Conservation (phyloP, 92 coral and sea anemone genomes). For the Palythoa caribaeorum region DNA sequence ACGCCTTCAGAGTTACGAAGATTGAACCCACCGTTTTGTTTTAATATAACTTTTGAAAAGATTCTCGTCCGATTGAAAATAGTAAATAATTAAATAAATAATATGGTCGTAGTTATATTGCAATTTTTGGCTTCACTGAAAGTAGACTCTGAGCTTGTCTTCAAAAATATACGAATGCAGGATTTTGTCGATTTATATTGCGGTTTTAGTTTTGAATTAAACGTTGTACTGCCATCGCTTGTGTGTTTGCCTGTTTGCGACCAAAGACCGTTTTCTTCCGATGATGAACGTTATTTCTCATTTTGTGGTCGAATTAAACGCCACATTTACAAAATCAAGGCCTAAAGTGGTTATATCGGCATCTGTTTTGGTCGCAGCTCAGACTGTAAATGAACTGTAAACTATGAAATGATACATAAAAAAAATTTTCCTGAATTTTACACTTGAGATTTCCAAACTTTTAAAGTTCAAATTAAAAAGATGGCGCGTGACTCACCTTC, state of each 20-base stretch:
- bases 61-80: constrained; percentile 8
- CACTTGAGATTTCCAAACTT: background rate
- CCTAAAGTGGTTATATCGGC: background rate
- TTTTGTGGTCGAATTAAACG: constrained; percentile 33
- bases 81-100: background rate
- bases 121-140: constrained; percentile 10
- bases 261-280: constrained; percentile 8
- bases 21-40: background rate
- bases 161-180: background rate
- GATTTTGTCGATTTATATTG: background rate
- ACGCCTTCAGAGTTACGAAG: background rate
- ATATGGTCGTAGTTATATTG: background rate
- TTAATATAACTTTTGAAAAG: background rate
- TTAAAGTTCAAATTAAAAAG: background rate
- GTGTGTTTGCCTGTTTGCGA: background rate
- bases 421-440: constrained; percentile 1
- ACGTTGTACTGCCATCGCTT: background rate
- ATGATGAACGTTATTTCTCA: background rate
- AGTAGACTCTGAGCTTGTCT: background rate
- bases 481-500: constrained; percentile 69
- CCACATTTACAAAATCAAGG: constrained; percentile 13
- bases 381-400: constrained; percentile 27
- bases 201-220: background rate
- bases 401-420: background rate
- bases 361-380: constrained; percentile 17